These are phyloP conservation scores for Timema cristinae DNA, from an alignment of 2,888 invertebrate species.

Conservation along the genomic window DNA sequence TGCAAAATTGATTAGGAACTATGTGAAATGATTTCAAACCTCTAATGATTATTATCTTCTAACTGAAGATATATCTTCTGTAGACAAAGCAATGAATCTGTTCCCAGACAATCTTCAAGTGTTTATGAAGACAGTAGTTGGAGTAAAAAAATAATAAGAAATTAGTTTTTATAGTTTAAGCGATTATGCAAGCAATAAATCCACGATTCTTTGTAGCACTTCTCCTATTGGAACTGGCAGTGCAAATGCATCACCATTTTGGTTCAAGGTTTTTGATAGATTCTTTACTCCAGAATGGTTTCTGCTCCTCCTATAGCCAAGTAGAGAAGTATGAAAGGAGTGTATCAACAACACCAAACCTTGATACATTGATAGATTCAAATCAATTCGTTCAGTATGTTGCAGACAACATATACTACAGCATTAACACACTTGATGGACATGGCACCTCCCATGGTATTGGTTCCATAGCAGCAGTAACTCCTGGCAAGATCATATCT, in stretches of 20 bases:
- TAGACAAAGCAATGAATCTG: no score
- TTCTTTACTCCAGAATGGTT: no score
- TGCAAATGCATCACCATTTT: conserved; percentile 2
- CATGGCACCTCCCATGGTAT: conserved; percentile 3
- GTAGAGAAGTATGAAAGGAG: no score
- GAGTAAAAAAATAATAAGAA: background rate
- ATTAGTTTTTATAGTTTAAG: background rate
- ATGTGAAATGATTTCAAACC: no score
- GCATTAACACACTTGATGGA: conserved; percentile 8
- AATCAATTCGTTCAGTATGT: conserved; percentile 9
- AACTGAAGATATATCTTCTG: no score
- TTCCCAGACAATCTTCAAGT: background rate
- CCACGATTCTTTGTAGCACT: background rate
- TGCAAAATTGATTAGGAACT: no score
- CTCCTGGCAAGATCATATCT: no score
- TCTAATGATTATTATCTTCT: no score
- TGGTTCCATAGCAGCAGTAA: conserved; percentile 4
- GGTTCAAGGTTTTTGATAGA: no score
- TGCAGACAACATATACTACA: conserved; percentile 7
- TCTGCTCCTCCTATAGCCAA: no score
- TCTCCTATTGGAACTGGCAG: background rate
- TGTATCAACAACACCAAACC: no score
- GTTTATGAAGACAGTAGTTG: background rate
- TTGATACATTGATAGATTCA: background rate
- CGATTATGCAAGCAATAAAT: conserved; percentile 2